phyloP scores from a whole-genome alignment of 2,888 invertebrate species.

The Lamellibrachia columna region DNA sequence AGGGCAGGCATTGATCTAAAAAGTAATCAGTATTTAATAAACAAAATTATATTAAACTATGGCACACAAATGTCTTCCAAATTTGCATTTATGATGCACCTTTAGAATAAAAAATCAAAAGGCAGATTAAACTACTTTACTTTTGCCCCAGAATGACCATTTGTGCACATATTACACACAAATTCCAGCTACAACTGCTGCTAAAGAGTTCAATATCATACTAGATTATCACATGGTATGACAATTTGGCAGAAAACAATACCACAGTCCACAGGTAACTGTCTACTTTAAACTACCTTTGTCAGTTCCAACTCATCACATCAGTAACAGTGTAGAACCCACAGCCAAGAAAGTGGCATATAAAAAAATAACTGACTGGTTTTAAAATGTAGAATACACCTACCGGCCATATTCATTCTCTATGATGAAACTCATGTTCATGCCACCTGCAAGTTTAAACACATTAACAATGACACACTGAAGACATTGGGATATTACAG shows the following conservation, averaged over 20 bases:
- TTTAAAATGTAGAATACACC: neutral
- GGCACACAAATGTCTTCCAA: neutral
- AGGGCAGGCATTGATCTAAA: neutral
- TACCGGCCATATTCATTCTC: neutral
- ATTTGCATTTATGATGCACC: neutral
- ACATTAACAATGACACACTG: neutral
- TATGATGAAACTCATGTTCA: constrained; percentile 11
- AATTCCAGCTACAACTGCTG: no score
- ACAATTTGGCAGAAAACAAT: neutral
- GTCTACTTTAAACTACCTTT: neutral
- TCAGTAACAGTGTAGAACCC: neutral
- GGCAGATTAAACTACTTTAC: no score
- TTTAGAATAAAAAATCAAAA: neutral
- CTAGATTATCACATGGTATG: no score
- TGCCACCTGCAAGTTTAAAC: neutral
- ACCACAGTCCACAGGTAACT: neutral
- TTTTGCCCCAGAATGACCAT: no score
- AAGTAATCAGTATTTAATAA: neutral
- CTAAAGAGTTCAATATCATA: no score
- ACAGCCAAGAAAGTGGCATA: neutral
- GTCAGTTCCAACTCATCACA: neutral
- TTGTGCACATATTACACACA: no score
- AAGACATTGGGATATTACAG: neutral
- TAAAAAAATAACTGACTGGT: neutral
- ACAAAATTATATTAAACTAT: neutral